Conservation (phyloP, 2,888 invertebrate genomes). For the Disparrhopalites patrizii region DNA sequence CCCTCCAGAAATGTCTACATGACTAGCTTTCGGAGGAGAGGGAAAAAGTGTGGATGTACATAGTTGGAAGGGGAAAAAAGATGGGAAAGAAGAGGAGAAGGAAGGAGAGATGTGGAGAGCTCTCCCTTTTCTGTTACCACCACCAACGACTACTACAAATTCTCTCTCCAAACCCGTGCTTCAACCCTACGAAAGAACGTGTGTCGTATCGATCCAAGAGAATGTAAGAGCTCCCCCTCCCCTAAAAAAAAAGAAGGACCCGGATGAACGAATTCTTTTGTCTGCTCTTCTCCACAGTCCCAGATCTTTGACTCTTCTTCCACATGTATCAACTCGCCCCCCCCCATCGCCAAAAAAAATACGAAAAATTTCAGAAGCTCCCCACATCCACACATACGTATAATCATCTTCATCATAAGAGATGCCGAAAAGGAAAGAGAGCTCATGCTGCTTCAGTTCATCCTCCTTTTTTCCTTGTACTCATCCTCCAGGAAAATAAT, state of each 20-base stretch:
- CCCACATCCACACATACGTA: not conserved
- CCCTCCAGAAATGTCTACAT: too few relatives aligned
- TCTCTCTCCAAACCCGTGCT: not conserved
- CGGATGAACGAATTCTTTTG: conserved; percentile 30
- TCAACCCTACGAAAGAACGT: too few relatives aligned
- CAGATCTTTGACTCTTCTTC: conserved; percentile 27
- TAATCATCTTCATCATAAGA: too few relatives aligned
- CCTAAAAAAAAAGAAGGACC: conserved; percentile 28
- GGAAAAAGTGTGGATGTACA: not conserved
- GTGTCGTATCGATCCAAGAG: conserved; percentile 25
- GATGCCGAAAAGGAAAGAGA: too few relatives aligned
- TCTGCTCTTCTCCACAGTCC: conserved; percentile 24
- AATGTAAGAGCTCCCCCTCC: conserved; percentile 24
- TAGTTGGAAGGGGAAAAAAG: not conserved
- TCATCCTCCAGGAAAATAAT: too few relatives aligned
- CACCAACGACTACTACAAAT: not conserved
- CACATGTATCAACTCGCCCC: conserved; percentile 19
- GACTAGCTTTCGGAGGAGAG: not conserved
- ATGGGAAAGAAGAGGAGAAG: not conserved
- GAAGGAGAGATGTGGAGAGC: not conserved
- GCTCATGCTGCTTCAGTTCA: too few relatives aligned
- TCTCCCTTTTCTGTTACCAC: not conserved
- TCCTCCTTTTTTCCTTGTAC: too few relatives aligned
- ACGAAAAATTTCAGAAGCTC: conserved; percentile 7
- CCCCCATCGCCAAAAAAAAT: not conserved